phyloP scores from a whole-genome alignment of 2,113 vertebrate genomes.

The Nycticryphes semicollaris region DNA sequence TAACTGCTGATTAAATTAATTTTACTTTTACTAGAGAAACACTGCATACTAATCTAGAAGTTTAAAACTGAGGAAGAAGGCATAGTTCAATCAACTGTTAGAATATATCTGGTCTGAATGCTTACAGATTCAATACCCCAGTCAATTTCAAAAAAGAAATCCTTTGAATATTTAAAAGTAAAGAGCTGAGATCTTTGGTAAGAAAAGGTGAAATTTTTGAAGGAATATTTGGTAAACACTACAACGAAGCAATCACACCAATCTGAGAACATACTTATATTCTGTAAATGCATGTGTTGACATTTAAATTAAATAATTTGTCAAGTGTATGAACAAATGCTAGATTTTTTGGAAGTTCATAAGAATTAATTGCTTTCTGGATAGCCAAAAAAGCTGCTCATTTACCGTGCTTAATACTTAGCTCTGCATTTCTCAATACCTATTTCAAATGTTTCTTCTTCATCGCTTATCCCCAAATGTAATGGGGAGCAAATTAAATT shows the following conservation, averaged over 20 bases:
- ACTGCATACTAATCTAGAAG: background rate
- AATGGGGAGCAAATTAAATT: background rate
- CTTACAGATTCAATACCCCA: background rate
- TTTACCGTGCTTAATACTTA: background rate
- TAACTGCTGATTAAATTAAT: background rate
- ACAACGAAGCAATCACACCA: background rate
- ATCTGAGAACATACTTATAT: background rate
- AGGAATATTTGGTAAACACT: background rate
- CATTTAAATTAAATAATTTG: background rate
- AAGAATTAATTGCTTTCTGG: background rate
- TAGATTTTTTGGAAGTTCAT: background rate
- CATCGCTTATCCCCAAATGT: background rate
- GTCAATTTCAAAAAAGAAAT: background rate
- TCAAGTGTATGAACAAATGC: background rate
- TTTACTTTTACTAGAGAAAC: background rate
- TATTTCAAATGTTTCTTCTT: background rate
- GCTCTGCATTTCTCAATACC: background rate
- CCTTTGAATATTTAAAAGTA: background rate
- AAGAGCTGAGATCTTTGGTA: background rate
- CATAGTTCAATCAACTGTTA: background rate
- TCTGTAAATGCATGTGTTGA: background rate
- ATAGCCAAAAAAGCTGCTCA: background rate
- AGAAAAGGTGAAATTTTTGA: background rate
- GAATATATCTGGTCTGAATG: background rate
- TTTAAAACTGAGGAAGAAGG: background rate